These are phyloP conservation scores for Orbicella faveolata DNA, from an alignment of 64 coral and sea anemone genomes.

Conservation along the genomic window DNA sequence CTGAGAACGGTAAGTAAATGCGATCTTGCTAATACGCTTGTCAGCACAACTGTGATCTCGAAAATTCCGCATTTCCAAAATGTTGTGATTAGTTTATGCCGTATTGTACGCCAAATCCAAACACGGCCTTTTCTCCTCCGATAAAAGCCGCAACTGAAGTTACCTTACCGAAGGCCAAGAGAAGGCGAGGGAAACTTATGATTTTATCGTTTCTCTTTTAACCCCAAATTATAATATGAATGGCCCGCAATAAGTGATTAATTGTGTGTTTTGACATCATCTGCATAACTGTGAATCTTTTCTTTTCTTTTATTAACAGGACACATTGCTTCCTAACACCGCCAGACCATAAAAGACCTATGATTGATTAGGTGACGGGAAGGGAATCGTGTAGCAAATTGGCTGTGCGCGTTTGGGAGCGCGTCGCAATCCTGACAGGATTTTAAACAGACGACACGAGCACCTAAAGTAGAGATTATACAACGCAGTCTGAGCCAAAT, in stretches of 20 bases:
- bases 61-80: background rate
- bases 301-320: conserved; percentile 69
- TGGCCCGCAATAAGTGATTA: conserved; percentile 70
- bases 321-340: conserved; percentile 33
- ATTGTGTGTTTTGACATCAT: conserved; percentile 75
- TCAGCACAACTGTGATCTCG: background rate
- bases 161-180: background rate
- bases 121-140: background rate
- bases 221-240: conserved; percentile 87
- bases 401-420: background rate
- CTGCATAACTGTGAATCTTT: conserved; percentile 75
- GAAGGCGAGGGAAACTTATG: conserved; percentile 11
- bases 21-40: background rate
- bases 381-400: conserved; percentile 3
- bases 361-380: conserved; percentile 74
- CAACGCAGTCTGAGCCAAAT: background rate
- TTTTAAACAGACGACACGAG: background rate
- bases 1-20: background rate
- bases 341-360: background rate
- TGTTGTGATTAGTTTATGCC: background rate
- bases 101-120: background rate
- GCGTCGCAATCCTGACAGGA: background rate
- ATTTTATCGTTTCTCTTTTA: conserved; percentile 36
- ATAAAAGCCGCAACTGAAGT: background rate
- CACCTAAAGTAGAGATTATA: conserved; percentile 26